A percentile compares a stretch with the other conserved stretches of the same genome.
phyloP scores from a whole-genome alignment of 2,888 invertebrate genomes.

The Portevinia maculata region DNA sequence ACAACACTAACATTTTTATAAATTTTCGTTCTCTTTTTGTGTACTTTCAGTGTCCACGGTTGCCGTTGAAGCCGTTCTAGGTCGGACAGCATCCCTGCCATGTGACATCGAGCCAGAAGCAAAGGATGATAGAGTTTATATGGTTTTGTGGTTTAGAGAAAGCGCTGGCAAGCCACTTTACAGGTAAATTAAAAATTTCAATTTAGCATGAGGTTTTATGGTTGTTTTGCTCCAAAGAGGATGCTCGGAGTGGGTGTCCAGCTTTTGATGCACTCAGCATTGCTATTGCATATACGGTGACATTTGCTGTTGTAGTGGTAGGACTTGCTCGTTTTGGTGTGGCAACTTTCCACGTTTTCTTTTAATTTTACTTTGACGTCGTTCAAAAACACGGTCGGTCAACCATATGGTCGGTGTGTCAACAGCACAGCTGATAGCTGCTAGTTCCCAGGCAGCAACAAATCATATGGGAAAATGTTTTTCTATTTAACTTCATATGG shows the following conservation, averaged over 20 bases:
- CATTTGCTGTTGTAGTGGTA: neutral
- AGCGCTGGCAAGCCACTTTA: conserved; percentile 94
- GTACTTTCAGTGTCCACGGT: conserved; percentile 86
- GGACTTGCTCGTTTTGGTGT: conserved; percentile 17
- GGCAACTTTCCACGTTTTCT: conserved; percentile 43
- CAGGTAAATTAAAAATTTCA: conserved; percentile 86
- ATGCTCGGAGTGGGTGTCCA: neutral
- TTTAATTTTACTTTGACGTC: conserved; percentile 48
- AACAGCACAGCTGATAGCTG: conserved; percentile 19
- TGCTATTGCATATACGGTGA: neutral
- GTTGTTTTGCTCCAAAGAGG: conserved; percentile 22
- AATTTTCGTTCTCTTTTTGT: conserved; percentile 29
- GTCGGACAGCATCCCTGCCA: conserved; percentile 92
- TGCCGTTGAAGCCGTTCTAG: conserved; percentile 92
- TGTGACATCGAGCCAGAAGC: conserved; percentile 94
- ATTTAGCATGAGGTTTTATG: conserved; percentile 69
- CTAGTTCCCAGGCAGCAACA: neutral
- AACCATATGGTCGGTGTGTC: neutral
- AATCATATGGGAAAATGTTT: conserved; percentile 16
- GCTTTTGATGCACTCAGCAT: neutral
- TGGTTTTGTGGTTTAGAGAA: conserved; percentile 96
- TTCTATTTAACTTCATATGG: neutral
- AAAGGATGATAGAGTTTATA: conserved; percentile 93
- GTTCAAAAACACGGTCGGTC: conserved; percentile 29
- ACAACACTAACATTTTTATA: conserved; percentile 55